These are phyloP conservation scores for Ariopsis seemanni DNA, from an alignment of 2,113 vertebrate genomes.

Conservation along the genomic window DNA sequence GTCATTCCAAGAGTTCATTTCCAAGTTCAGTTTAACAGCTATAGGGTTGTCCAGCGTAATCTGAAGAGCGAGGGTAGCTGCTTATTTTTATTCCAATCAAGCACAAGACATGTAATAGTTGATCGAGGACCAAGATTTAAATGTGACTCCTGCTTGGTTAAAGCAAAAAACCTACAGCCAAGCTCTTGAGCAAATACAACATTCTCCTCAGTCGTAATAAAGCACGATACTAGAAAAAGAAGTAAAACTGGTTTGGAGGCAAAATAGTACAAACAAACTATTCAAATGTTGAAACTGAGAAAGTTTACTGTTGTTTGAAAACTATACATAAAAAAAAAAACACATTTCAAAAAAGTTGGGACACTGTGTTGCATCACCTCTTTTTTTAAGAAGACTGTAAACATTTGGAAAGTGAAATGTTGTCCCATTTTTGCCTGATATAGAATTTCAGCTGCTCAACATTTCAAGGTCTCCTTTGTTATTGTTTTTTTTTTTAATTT, in stretches of 20 bases:
- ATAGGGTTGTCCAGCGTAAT: background rate
- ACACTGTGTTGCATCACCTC: too few species aligned
- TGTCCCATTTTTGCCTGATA: too few species aligned
- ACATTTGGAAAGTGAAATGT: too few species aligned
- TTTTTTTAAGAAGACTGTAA: too few species aligned
- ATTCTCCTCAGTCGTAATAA: background rate
- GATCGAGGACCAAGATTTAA: background rate
- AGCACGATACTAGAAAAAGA: background rate
- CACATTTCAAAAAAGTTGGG: too few species aligned
- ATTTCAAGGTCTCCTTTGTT: too few species aligned
- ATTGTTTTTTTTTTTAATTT: too few species aligned
- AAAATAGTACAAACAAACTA: background rate
- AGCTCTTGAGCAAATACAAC: background rate
- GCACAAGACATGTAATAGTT: background rate
- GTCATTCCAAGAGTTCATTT: background rate
- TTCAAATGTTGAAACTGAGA: too few species aligned
- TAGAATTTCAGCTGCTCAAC: too few species aligned
- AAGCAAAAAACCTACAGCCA: background rate
- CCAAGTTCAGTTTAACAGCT: background rate
- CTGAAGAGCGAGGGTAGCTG: background rate
- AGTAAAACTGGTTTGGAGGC: background rate
- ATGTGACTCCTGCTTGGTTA: background rate
- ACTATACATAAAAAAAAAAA: too few species aligned
- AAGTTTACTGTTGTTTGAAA: too few species aligned
- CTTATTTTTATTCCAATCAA: background rate